Evolutionary conservation across 2,797 vertebrate genomes (phyloP), one percentile per base, ranked within the genome.

Genomic region (Hemibagrus guttatus): DNA sequence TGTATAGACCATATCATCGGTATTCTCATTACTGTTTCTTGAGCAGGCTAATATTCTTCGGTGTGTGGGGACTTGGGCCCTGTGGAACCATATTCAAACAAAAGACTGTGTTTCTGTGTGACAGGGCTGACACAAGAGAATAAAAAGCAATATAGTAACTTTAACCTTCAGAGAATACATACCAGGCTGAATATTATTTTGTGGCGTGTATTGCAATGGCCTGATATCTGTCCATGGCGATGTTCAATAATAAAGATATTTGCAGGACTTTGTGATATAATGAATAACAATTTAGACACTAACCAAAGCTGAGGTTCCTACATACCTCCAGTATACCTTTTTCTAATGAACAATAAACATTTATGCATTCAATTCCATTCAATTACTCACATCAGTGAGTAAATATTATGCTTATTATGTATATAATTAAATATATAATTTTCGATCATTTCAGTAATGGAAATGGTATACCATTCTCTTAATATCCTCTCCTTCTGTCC

Each of bases 71-170:
- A 56, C 71, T n/a, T 66, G 72, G 54, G 69, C 63, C 87, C 85
- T 76, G 28, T 1, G 80, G 89, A 79, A 81, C 63, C 75, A 39
- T 66, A 28, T 46, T 85, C 83, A 90, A 92, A 93, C 92, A 94
- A 94, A 92, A 89, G 89, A 85, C 85, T 63, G 54, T 89, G 63
- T 87, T 42, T 86, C 83, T 88, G 81, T 58, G 66, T 76, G 83
- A 86, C 72, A 89, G 88, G 80, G 66, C 81, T 90, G 81, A 89
- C 84, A 72, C 7, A 69, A 64, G 72, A 90, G 87, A 59, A 86
- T 90, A 83, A 90, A 90, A 88, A 64, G 88, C 52, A 85, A 88
- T 85, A 88, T 94, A 92, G 92, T 93, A 88, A 90, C 88, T 94
- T 93, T 90, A 92, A 88, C 85, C 85, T 79, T 81, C 87, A 86